Evolutionary conservation across 2,797 vertebrate species (phyloP), one percentile per base, ranked within the genome.

Genomic region (Sebastes nivosus): DNA sequence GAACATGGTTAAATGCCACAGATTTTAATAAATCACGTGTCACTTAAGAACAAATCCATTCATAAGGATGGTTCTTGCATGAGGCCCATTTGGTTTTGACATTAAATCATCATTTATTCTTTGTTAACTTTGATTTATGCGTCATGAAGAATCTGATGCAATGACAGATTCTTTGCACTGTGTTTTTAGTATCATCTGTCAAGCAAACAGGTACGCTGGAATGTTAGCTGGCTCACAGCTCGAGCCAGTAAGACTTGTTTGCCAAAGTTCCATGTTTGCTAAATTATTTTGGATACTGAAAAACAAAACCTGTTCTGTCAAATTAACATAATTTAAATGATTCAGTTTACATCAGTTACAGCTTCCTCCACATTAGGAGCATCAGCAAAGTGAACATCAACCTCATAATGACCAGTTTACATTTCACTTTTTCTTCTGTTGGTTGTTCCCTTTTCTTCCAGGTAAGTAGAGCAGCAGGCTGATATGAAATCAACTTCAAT

Each of bases 401-500:
- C 2, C 32, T 22, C 27, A 38, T 54, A 54, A 55, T 24, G 2
- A 61, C 7, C 60, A 24, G 5, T 55, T 78, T 71, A 58, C 4
- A 14, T 77, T 38, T 67, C 5, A 50, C 8, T 18, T 30, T 29
- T 63, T 58, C 14, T 8, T 10, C 46, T 38, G 27, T 24, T 32
- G 38, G 16, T 11, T 30, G 5, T 34, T 71, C 68, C 66, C n/a
- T 57, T 67, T 67, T 42, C 58, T 67, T 52, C 38, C 54, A 11
- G 50, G 64, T 69, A 77, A 71, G 64, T 50, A 60, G 55, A 90
- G 42, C 85, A 81, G 72, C 29, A 52, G 67, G 20, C 34, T 81
- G 75, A 83, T 65, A 80, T 80, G 59, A 86, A 83, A 85, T 90
- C 78, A 84, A 69, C 79, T 86, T 77, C 79, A 67, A 89, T 89